Evolutionary conservation across 1,140 invertebrate species (phyloP), one percentile per base, ranked within the genome.

Genomic region (Temnothorax curvispinosus): DNA sequence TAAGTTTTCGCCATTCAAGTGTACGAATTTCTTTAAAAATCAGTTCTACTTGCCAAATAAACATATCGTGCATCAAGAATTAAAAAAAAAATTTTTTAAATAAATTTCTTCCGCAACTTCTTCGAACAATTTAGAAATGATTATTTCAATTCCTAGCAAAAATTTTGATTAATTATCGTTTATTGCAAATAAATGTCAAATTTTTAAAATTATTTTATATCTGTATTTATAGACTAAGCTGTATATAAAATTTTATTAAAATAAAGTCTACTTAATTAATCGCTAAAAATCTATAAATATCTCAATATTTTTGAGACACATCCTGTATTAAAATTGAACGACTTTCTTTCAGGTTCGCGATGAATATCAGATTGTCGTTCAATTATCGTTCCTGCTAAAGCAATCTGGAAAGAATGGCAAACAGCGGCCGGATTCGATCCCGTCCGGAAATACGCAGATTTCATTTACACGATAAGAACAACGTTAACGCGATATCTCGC

Each of bases 351-450:
- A 60, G n/a, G 27, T n/a, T 47, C 38, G 44, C 27, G 77, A 69
- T 78, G 44, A 78, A 65, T 78, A 65, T 35, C 62, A 67, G 32
- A 67, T 65, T 47, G 32, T 47, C 27, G 27, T 67, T 78, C 44
- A 78, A 78, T 78, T 78, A 78, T 78, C 32, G 41, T 78, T 65
- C 60, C 44, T 78, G 76, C 44, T 41, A 27, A 65, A 32, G 44
- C 27, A 65, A 67, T 78, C 58, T 78, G 1, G 18, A 65, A 65
- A 47, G 44, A 78, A 65, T 77, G 56, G 75, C 75, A 47, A 75
- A 75, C 52, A 75, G 9, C 58, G 4, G 9, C 9, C n/a, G 27
- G 32, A 80, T 52, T 38, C 35, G 47, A 80, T 80, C 27, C 44
- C 15, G 38, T 27, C 38, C 54, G 80, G 69, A 84, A 74, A 75